These are phyloP conservation scores for Aegotheles bennettii DNA, from an alignment of 2,113 vertebrate species.

Conservation along the genomic window DNA sequence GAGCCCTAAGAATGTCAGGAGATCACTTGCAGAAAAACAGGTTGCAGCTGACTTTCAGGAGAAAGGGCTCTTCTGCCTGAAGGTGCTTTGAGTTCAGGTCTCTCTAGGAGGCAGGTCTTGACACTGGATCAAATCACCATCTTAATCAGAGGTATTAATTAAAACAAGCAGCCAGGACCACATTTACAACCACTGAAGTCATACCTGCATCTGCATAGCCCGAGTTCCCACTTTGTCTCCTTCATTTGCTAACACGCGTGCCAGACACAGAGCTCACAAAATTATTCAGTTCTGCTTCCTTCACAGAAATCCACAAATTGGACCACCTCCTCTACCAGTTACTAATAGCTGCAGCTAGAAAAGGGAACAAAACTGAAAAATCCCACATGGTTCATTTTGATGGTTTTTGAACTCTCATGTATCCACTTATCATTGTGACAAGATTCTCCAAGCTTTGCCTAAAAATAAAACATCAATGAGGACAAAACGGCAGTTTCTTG, in stretches of 20 bases:
- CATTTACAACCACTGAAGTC: background rate
- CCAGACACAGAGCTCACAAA: background rate
- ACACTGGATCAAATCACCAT: background rate
- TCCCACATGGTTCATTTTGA: background rate
- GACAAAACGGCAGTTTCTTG: background rate
- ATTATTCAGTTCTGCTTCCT: background rate
- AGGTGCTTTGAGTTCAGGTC: background rate
- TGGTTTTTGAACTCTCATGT: background rate
- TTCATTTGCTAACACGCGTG: background rate
- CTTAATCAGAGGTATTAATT: background rate
- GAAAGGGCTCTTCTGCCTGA: background rate
- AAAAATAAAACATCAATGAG: background rate
- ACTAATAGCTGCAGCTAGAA: background rate
- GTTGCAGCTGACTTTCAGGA: background rate
- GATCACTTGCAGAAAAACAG: background rate
- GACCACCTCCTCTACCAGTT: background rate
- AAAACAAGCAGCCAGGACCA: background rate
- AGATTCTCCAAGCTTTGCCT: background rate
- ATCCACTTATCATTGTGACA: background rate
- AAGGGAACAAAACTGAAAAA: background rate
- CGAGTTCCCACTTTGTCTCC: background rate
- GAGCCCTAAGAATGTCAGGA: background rate
- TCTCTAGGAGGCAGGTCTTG: background rate
- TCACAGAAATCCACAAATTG: background rate
- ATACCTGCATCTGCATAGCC: background rate